A percentile compares a stretch with the other conserved stretches of the same genome.
These are phyloP conservation scores for Temnothorax curvispinosus DNA, from an alignment of 1,140 invertebrate species.

Conservation along the genomic window DNA sequence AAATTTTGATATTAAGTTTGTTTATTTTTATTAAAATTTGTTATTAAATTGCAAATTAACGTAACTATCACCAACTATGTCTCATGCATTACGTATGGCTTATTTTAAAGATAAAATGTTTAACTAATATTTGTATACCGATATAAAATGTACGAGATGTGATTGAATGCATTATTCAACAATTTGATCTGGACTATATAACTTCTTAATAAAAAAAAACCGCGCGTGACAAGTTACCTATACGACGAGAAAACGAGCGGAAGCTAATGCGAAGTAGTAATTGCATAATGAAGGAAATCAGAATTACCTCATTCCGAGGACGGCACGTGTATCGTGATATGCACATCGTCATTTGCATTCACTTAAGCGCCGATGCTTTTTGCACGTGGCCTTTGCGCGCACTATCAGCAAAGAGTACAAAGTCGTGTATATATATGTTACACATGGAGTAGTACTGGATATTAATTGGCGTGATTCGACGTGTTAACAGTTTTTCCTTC, in stretches of 20 bases:
- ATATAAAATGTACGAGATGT: background rate
- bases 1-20: background rate
- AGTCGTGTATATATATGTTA: conserved; percentile 19
- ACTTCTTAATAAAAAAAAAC: background rate
- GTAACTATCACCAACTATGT: background rate
- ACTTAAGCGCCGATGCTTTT: conserved; percentile 39
- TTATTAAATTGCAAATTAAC: background rate
- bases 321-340: conserved; percentile 31
- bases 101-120: background rate
- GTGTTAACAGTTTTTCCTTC: conserved; percentile 30
- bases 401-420: conserved; percentile 45
- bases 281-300: conserved; percentile 57
- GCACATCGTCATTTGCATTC: conserved; percentile 47
- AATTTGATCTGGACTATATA: background rate
- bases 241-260: conserved; percentile 39
- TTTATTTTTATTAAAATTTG: too few relatives aligned
- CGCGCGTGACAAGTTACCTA: conserved; percentile 6
- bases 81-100: background rate
- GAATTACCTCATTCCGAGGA: conserved; percentile 43
- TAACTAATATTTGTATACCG: background rate
- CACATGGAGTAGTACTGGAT: conserved; percentile 33
- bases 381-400: conserved; percentile 16
- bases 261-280: conserved; percentile 42
- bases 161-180: background rate
- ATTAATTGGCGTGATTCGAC: conserved; percentile 51